A percentile compares a stretch with the other conserved stretches of the same genome.
Evolutionary conservation across 2,888 invertebrate genomes (phyloP).

Genomic region (Phortica okadai): DNA sequence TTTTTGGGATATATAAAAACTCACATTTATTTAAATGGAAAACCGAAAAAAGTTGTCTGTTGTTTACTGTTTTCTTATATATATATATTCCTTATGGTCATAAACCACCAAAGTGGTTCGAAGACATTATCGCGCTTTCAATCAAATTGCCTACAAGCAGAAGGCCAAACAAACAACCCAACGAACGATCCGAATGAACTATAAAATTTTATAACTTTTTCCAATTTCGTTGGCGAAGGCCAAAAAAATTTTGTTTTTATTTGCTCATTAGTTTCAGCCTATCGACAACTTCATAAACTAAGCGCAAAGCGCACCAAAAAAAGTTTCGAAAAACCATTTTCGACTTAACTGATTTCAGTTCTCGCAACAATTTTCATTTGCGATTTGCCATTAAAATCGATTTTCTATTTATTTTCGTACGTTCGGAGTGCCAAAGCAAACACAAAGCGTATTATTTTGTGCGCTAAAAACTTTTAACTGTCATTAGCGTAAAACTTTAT

Average conservation of each 20-base stretch:
- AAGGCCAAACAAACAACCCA: constrained; percentile 7
- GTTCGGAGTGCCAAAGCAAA: not conserved
- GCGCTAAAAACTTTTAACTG: constrained; percentile 60
- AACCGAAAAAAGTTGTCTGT: not conserved
- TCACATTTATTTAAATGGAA: constrained; percentile 28
- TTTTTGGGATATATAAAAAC: not conserved
- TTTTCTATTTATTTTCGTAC: constrained; percentile 48
- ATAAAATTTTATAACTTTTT: constrained; percentile 62
- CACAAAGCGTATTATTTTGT: constrained; percentile 17
- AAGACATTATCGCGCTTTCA: constrained; percentile 29
- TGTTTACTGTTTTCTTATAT: not conserved
- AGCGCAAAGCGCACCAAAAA: constrained; percentile 28
- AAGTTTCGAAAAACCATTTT: constrained; percentile 38
- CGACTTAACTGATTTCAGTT: constrained; percentile 49
- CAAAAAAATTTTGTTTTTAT: not conserved
- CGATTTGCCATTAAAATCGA: constrained; percentile 68
- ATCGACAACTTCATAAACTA: constrained; percentile 52
- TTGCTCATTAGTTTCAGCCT: constrained; percentile 15
- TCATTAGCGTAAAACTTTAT: constrained; percentile 69
- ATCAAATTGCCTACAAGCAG: constrained; percentile 50
- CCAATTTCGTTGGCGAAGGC: constrained; percentile 34
- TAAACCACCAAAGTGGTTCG: constrained; percentile 18
- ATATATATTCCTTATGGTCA: not conserved
- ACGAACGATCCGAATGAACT: constrained; percentile 47
- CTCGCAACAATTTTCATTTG: constrained; percentile 46